These are phyloP conservation scores for Tubulanus polymorphus DNA, from an alignment of 2,888 invertebrate species.

Conservation along the genomic window DNA sequence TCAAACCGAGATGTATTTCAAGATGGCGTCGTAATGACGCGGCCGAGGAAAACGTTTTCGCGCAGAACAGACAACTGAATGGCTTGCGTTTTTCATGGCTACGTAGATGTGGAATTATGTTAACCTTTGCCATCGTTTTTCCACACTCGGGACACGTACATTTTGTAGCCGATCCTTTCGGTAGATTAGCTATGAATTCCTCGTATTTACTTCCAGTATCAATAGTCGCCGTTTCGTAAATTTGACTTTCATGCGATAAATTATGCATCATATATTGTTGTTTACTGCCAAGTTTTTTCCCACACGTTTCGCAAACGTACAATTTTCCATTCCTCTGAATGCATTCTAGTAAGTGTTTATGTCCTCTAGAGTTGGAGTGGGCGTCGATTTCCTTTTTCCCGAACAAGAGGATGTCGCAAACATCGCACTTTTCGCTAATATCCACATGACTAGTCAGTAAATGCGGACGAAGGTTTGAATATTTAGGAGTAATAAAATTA, in stretches of 20 bases:
- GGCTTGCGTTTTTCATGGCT: conserved; percentile 36
- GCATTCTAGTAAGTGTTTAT: conserved; percentile 10
- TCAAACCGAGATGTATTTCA: conserved; percentile 34
- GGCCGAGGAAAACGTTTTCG: conserved; percentile 30
- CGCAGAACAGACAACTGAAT: conserved; percentile 38
- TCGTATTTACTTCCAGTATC: conserved; percentile 31
- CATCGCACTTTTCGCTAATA: conserved; percentile 31
- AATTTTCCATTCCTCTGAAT: neutral
- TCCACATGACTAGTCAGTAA: conserved; percentile 34
- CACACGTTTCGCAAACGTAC: conserved; percentile 35
- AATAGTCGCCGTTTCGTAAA: too few relatives aligned
- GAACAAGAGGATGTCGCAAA: conserved; percentile 37
- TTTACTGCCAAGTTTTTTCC: conserved; percentile 36
- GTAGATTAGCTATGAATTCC: conserved; percentile 22
- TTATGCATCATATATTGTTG: conserved; percentile 37
- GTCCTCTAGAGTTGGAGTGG: conserved; percentile 32
- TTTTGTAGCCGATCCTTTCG: conserved; percentile 21
- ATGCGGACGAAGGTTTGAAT: conserved; percentile 36
- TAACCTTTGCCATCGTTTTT: conserved; percentile 28
- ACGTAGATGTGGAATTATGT: conserved; percentile 39
- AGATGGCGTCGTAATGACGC: conserved; percentile 38
- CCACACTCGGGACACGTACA: conserved; percentile 38
- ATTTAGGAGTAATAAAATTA: conserved; percentile 30
- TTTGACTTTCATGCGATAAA: conserved; percentile 33
- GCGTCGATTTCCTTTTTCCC: conserved; percentile 32